A percentile compares a stretch with the other conserved stretches of the same genome.
Conservation (phyloP, 2,113 vertebrate genomes). For the Amphiprion percula region DNA sequence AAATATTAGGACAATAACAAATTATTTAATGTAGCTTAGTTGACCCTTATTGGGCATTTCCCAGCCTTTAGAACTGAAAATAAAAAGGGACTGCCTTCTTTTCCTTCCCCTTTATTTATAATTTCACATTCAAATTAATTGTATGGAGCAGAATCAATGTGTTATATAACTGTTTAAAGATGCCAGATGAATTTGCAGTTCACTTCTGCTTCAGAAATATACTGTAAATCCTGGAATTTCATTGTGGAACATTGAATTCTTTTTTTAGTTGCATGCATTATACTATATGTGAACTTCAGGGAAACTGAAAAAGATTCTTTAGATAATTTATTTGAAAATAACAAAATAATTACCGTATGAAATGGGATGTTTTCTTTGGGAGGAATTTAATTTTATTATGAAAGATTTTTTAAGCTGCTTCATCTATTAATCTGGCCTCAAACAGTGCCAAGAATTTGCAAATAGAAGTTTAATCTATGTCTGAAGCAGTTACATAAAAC, state of each 20-base stretch:
- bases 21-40: neutral
- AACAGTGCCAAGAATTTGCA: constrained; percentile 49
- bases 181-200: neutral
- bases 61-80: neutral
- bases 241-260: constrained; percentile 13
- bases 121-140: neutral
- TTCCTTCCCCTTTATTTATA: neutral
- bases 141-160: neutral
- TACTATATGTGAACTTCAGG: constrained; percentile 52
- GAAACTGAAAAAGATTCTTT: constrained; percentile 27
- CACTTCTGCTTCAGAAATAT: neutral
- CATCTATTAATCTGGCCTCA: constrained; percentile 33
- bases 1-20: neutral
- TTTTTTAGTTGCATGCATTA: constrained; percentile 60
- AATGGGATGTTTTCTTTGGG: neutral
- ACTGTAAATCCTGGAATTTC: constrained; percentile 22
- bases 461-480: neutral
- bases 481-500: constrained; percentile 9
- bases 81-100: neutral
- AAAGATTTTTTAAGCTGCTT: constrained; percentile 32
- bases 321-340: constrained; percentile 1
- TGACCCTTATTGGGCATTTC: neutral
- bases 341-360: constrained; percentile 14
- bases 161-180: neutral
- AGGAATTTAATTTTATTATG: constrained; percentile 13